These are phyloP conservation scores for Macrocentrus cingulum DNA, from an alignment of 1,140 invertebrate species.

Conservation along the genomic window DNA sequence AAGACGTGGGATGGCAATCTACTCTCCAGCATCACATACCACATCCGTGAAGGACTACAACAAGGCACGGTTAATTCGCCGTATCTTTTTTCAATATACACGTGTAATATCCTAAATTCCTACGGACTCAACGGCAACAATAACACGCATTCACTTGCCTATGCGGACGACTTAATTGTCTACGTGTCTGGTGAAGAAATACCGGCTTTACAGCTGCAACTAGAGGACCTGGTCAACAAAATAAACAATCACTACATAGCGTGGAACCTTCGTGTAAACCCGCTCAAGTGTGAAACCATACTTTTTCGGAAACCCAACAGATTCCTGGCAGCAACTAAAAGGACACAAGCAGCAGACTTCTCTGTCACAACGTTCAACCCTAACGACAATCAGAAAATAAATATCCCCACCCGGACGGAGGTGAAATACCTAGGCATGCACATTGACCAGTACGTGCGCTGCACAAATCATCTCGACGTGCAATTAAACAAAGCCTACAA, in stretches of 20 bases:
- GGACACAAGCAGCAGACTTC: constrained; percentile 3
- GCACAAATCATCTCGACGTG: constrained; percentile 9
- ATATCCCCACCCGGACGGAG: not conserved
- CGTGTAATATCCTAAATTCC: not conserved
- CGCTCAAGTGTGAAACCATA: constrained; percentile 24
- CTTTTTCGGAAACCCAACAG: constrained; percentile 9
- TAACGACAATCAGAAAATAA: not conserved
- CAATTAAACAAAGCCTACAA: constrained; percentile 10
- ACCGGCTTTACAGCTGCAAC: not conserved
- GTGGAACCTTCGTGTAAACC: constrained; percentile 21
- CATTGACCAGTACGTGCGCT: not conserved
- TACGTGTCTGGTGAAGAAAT: not conserved
- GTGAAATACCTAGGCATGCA: constrained; percentile 5
- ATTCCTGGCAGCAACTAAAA: not conserved
- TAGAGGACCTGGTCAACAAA: constrained; percentile 15
- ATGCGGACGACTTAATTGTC: constrained; percentile 19
- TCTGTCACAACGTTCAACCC: not conserved
- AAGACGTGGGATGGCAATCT: no score
- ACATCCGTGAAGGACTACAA: constrained; percentile 20
- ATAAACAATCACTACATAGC: constrained; percentile 9
- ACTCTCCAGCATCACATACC: not conserved
- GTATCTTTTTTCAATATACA: constrained; percentile 19
- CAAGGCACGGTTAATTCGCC: constrained; percentile 21
- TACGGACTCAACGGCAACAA: constrained; percentile 2
- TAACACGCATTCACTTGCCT: constrained; percentile 8